phyloP scores from a whole-genome alignment of 2,797 vertebrate genomes.

The Mustela erminea region DNA sequence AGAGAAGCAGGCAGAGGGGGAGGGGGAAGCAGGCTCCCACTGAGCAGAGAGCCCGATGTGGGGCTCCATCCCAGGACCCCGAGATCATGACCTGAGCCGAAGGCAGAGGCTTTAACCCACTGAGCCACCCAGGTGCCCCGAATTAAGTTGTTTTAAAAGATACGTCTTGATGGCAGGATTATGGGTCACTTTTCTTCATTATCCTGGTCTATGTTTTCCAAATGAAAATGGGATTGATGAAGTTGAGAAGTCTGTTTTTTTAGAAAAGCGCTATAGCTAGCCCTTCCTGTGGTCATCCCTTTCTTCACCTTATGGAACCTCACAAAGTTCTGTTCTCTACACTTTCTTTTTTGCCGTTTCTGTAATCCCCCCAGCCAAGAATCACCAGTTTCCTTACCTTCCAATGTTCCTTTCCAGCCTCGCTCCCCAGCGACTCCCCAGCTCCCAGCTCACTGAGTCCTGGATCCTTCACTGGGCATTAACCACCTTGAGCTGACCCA shows the following conservation, averaged over 20 bases:
- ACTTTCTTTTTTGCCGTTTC: not conserved
- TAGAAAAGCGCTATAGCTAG: not conserved
- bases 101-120: too few species aligned
- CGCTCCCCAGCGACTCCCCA: not conserved
- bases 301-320: not conserved
- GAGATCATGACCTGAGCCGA: too few species aligned
- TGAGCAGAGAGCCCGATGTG: too few species aligned
- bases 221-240: not conserved
- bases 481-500: too few species aligned
- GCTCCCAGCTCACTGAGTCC: not conserved
- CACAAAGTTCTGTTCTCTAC: not conserved
- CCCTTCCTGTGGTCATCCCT: not conserved
- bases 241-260: not conserved
- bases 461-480: fast-evolving
- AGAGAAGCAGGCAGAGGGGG: too few species aligned
- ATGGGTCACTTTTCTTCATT: not conserved
- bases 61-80: too few species aligned
- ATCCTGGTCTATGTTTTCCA: not conserved
- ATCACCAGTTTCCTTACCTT: not conserved
- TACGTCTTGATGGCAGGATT: not conserved
- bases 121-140: too few species aligned
- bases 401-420: not conserved
- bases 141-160: not conserved
- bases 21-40: too few species aligned
- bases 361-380: not conserved